These are phyloP conservation scores for Rhodinocichla rosea DNA, from an alignment of 2,113 vertebrate species.

Conservation along the genomic window DNA sequence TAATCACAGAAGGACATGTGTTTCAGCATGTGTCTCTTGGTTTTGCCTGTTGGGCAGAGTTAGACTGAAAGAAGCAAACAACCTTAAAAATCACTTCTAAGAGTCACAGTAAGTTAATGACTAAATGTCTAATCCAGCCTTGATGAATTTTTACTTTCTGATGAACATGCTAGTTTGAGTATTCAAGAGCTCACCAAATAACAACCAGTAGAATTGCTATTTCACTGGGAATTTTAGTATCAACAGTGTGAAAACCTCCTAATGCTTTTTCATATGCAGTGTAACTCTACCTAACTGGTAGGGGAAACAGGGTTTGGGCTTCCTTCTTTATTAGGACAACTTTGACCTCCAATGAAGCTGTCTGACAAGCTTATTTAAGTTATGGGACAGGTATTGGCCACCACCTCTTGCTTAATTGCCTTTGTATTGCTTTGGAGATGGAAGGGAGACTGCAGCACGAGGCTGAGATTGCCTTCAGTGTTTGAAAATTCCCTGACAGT, in stretches of 20 bases:
- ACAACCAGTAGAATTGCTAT: neutral
- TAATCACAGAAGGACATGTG: neutral
- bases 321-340: neutral
- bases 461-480: neutral
- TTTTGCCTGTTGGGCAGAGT: neutral
- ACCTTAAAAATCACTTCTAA: neutral
- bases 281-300: neutral
- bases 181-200: neutral
- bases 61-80: neutral
- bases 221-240: neutral
- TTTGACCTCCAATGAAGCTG: neutral
- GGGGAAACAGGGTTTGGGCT: neutral
- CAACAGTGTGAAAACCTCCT: neutral
- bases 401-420: neutral
- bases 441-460: neutral
- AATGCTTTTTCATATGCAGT: neutral
- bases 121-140: neutral
- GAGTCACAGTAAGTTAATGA: neutral
- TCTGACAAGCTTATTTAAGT: neutral
- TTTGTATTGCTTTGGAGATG: neutral
- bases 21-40: fast-evolving
- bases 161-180: neutral
- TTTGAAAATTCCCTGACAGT: neutral
- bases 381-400: neutral
- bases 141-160: neutral